These are phyloP conservation scores for sheep (Ovis aries) DNA, from an alignment of 2,113 vertebrate species.

Conservation along the genomic window ARS-UI_Ramb_v3.0 NC_056062.1:1837501-1838000, in stretches of 20 bases:
- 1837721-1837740: background rate
- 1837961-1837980: background rate
- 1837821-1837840: background rate
- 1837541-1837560: constrained; percentile 42
- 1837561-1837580: constrained; percentile 11
- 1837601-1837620: background rate
- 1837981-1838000: background rate
- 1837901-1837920: background rate
- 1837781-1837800: background rate
- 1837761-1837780: background rate
- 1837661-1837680: background rate
- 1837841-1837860: background rate
- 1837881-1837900: background rate
- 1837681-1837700: background rate
- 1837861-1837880: background rate
- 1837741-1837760: background rate
- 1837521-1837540: background rate
- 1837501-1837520: background rate
- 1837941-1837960: background rate
- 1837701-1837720: background rate
- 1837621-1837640: background rate
- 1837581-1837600: background rate
- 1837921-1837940: background rate
- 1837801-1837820: background rate
- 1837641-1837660: background rate